These are phyloP conservation scores for Xestia ashworthii DNA, from an alignment of 2,888 invertebrate species.

Conservation along the genomic window DNA sequence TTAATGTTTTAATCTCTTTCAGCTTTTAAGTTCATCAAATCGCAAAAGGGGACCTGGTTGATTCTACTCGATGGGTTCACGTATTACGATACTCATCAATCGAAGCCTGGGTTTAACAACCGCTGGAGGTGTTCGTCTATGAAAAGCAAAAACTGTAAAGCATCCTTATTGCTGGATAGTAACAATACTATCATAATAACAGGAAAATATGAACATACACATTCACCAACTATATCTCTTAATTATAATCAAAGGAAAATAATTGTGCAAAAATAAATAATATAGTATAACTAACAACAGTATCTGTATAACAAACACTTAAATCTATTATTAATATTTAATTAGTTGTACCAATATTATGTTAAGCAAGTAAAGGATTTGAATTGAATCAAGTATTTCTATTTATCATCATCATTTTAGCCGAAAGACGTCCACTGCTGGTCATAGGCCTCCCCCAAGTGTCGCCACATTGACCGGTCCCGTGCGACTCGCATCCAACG, in stretches of 20 bases:
- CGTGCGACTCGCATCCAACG: too few relatives aligned
- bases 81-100: neutral
- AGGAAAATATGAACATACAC: neutral
- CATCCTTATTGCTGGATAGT: conserved; percentile 23
- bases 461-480: too few relatives aligned
- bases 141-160: conserved; percentile 48
- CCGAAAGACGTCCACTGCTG: too few relatives aligned
- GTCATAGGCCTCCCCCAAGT: too few relatives aligned
- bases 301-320: neutral
- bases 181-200: neutral
- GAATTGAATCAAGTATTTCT: neutral
- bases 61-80: neutral
- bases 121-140: conserved; percentile 55
- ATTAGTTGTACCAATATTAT: neutral
- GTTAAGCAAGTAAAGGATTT: neutral
- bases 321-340: neutral
- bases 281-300: neutral
- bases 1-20: neutral
- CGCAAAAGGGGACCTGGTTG: neutral
- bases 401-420: too few relatives aligned
- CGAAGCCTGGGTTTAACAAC: neutral
- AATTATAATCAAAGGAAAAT: neutral
- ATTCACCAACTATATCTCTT: neutral
- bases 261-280: neutral
- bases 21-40: conserved; percentile 1